These are phyloP conservation scores for Podotricha telesiphe DNA, from an alignment of 2,888 invertebrate species.

Conservation along the genomic window DNA sequence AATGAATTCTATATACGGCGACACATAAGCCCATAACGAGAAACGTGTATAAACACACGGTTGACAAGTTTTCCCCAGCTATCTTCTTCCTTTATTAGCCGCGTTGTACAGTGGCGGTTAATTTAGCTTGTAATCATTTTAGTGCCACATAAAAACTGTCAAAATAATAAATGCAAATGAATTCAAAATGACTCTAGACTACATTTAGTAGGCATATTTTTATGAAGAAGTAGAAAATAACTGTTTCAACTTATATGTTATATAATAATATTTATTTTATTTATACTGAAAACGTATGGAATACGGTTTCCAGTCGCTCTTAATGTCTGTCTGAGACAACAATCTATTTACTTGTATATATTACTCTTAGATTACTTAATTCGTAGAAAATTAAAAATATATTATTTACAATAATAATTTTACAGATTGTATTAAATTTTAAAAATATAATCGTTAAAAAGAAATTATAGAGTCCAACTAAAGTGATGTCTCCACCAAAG, in stretches of 20 bases:
- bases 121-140: conserved; percentile 10
- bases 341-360: no score
- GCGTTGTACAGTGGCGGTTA: not conserved
- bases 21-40: conserved; percentile 37
- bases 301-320: not conserved
- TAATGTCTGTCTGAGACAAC: no score
- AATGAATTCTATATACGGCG: conserved; percentile 29
- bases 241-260: not conserved
- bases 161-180: not conserved
- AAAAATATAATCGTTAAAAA: no score
- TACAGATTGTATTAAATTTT: no score
- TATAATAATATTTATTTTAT: conserved; percentile 45
- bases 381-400: no score
- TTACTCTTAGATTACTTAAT: no score
- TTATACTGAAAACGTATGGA: no score
- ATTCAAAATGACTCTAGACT: not conserved
- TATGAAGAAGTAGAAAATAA: not conserved
- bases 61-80: conserved; percentile 46
- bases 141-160: not conserved
- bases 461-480: no score
- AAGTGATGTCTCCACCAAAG: no score
- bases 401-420: no score
- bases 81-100: conserved; percentile 21
- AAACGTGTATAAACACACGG: conserved; percentile 35
- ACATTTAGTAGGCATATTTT: not conserved